Base-by-base conservation (phyloP, 1,140 invertebrate species). In the Lepidotrigona ventralis region DNA sequence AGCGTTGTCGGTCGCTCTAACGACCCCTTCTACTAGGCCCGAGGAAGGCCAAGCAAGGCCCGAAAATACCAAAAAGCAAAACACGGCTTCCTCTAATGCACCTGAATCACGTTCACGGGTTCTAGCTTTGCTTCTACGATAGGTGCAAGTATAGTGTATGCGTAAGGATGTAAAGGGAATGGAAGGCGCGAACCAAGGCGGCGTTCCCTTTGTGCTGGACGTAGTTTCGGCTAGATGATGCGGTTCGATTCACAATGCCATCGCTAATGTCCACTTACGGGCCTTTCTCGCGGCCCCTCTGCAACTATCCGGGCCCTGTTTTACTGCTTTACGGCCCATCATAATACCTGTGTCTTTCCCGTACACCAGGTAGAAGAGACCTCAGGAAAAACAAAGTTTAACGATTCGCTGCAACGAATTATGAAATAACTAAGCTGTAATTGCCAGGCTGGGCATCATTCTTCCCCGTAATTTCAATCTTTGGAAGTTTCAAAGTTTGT, bases 321-420 rank as follows among this genome's bases (percentile, higher is more conserved):
- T 93, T 93, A 92, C 85, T 93, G 92, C 90, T 93, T 93, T 93
- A 93, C 91, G 86, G 88, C 89, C 39, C 84, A 91, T 89, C 88
- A 93, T 93, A 93, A 93, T 92, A 89, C 88, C 91, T 46, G 39
- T 39, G 88, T 73, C 71, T 85, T 75, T 75, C 83, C 91, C 88
- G 87, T 85, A 89, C 81, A 85, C 86, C 92, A 93, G 92, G 92
- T 92, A 93, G 85, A 91, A 82, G 89, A 78, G 71, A 68, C 72
- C 81, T 73, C 51, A n/a, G 46, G 58, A 53, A 2, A 29, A 46
- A 5, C 4, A 8, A 5, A 39, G 39, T 19, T n/a, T 23, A 29
- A 53, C 56, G 68, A 79, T 79, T 79, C 23, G 81, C 56, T 72
- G 56, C 75, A 46, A n/a, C n/a, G n/a, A n/a, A n/a, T 39, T 26